These are phyloP conservation scores for Sebastes paucispinis DNA, from an alignment of 2,797 vertebrate species.

Conservation along the genomic window DNA sequence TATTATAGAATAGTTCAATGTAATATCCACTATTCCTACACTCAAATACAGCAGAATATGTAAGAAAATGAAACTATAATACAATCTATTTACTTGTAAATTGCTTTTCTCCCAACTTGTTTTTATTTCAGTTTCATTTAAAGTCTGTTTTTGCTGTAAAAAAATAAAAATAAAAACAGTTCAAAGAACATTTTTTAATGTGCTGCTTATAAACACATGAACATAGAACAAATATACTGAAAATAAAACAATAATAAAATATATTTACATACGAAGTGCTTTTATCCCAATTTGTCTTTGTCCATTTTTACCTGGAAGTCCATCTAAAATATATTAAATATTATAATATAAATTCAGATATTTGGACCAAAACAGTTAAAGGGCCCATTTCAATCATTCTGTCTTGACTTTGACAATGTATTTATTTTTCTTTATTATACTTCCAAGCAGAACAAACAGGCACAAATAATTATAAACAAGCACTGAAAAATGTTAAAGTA, in stretches of 20 bases:
- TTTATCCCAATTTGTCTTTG: not conserved
- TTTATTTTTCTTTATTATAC: not conserved
- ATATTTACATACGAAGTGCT: not conserved
- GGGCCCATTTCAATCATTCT: not conserved
- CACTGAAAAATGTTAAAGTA: not conserved
- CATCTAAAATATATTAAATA: not conserved
- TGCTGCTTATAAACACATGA: not conserved
- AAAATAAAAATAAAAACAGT: not conserved
- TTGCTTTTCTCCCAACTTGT: not conserved
- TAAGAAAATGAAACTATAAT: not conserved
- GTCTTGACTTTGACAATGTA: not conserved
- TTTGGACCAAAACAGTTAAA: not conserved
- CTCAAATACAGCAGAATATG: not conserved
- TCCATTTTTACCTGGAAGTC: not conserved
- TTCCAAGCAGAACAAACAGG: not conserved
- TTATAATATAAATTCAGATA: not conserved
- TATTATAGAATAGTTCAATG: not conserved
- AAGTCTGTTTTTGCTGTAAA: not conserved
- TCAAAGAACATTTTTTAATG: not conserved
- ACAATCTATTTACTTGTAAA: not conserved
- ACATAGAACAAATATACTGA: no score
- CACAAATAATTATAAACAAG: not conserved
- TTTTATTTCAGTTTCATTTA: not conserved
- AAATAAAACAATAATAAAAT: not conserved
- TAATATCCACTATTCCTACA: not conserved